A percentile compares a stretch with the other conserved stretches of the same genome.
Evolutionary conservation across 2,113 vertebrate genomes (phyloP).

Genomic region (Phaethornis superciliosus): DNA sequence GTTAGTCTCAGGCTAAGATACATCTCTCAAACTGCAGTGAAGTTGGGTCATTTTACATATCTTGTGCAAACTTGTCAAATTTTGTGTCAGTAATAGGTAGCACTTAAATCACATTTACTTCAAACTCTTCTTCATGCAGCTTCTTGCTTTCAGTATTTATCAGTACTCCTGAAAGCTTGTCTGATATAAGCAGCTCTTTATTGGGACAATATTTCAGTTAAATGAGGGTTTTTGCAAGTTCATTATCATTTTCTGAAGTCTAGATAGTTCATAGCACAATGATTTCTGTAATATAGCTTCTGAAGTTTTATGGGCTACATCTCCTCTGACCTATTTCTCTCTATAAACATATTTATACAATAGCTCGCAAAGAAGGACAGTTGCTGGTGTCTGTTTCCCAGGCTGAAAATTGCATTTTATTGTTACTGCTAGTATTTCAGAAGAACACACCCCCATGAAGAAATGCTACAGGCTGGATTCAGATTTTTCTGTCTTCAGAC

Average conservation of each 20-base stretch:
- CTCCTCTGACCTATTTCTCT: slow-evolving; percentile 11
- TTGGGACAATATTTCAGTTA: slow-evolving; percentile 37
- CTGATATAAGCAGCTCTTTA: slow-evolving; percentile 24
- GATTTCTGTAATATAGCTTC: not conserved
- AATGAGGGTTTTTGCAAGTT: slow-evolving; percentile 56
- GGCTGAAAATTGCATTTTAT: not conserved
- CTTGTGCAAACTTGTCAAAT: slow-evolving; percentile 38
- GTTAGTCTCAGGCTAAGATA: not conserved
- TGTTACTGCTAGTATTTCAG: not conserved
- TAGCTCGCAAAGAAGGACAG: not conserved
- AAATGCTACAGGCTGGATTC: not conserved
- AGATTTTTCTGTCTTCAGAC: not conserved
- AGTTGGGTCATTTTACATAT: slow-evolving; percentile 37
- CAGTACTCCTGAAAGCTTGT: slow-evolving; percentile 26
- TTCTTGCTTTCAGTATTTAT: slow-evolving; percentile 59
- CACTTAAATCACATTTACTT: slow-evolving; percentile 49
- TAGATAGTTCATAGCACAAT: not conserved
- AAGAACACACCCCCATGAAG: not conserved
- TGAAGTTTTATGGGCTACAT: not conserved
- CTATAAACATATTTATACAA: not conserved
- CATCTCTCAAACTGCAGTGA: not conserved
- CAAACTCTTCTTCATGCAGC: slow-evolving; percentile 30
- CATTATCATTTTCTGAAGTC: slow-evolving; percentile 25
- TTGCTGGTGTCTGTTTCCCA: not conserved
- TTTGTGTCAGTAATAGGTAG: slow-evolving; percentile 38